Evolutionary conservation across 2,113 vertebrate genomes (phyloP).

Genomic region (Alligator mississippiensis): DNA sequence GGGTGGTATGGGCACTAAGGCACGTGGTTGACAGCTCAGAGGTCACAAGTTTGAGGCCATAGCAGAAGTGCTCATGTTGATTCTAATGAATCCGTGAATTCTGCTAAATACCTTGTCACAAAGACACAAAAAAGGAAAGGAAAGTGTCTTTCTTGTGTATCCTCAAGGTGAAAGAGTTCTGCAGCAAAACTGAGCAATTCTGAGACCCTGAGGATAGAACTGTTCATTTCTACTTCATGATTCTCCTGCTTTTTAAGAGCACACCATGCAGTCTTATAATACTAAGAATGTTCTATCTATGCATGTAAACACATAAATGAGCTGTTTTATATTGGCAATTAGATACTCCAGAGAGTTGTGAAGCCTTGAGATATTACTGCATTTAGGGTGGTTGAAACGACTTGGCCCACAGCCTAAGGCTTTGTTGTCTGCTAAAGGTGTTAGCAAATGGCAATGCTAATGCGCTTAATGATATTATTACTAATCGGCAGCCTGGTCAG

Average conservation of each 20-base stretch:
- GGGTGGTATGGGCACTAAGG: neutral
- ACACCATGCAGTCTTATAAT: neutral
- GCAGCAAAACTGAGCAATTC: neutral
- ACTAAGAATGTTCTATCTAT: constrained; percentile 16
- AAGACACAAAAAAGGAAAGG: no score
- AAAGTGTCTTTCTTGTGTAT: constrained; percentile 9
- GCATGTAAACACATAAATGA: constrained; percentile 72
- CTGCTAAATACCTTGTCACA: no score
- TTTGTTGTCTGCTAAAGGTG: constrained; percentile 63
- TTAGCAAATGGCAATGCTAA: constrained; percentile 58
- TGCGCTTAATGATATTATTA: constrained; percentile 35
- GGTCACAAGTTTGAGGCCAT: no score
- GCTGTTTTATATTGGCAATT: constrained; percentile 67
- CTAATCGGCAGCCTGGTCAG: constrained; percentile 51
- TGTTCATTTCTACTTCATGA: constrained; percentile 7
- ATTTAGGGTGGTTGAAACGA: constrained; percentile 44
- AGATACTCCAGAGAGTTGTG: constrained; percentile 68
- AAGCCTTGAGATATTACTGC: constrained; percentile 65
- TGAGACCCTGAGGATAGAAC: constrained; percentile 30
- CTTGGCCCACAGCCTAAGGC: constrained; percentile 71
- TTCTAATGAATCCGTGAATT: no score
- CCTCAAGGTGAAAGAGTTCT: constrained; percentile 5
- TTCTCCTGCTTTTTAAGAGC: constrained; percentile 50
- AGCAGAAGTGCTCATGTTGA: no score
- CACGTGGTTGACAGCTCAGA: no score